These are phyloP conservation scores for Anthopleura sola DNA, from an alignment of 64 coral and sea anemone genomes.

Conservation along the genomic window DNA sequence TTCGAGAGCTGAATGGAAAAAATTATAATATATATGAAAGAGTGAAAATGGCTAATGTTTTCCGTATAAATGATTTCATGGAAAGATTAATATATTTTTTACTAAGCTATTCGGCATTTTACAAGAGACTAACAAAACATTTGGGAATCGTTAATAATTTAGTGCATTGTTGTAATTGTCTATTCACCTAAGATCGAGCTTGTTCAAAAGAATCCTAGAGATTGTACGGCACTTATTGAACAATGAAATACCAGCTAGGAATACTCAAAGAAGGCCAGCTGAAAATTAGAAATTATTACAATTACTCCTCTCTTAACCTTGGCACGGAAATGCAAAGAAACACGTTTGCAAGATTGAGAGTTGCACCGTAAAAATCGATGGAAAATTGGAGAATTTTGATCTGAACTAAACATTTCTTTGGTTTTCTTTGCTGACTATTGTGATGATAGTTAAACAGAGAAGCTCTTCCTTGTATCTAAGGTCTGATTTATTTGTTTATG, in stretches of 20 bases:
- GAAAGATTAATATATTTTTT: not conserved
- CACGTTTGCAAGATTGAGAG: too few species aligned
- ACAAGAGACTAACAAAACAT: slow-evolving; percentile 3
- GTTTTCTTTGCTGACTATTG: not conserved
- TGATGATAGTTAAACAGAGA: not conserved
- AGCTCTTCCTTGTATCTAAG: not conserved
- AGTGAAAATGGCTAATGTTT: not conserved
- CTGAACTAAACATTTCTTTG: not conserved
- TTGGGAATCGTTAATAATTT: not conserved
- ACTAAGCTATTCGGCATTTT: slow-evolving; percentile 12
- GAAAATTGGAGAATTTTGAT: not conserved
- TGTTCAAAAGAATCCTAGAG: not conserved
- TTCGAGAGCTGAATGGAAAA: not conserved
- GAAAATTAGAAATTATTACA: not conserved
- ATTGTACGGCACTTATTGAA: not conserved
- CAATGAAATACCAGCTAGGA: not conserved
- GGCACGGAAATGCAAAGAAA: too few species aligned
- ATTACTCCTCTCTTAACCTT: not conserved
- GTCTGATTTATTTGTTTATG: not conserved
- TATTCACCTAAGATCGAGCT: not conserved
- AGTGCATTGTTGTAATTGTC: not conserved
- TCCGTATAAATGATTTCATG: not conserved
- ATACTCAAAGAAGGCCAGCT: not conserved
- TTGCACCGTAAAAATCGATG: not conserved
- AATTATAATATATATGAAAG: not conserved